These are phyloP conservation scores for Indicator maculatus DNA, from an alignment of 2,113 vertebrate genomes.

Conservation along the genomic window DNA sequence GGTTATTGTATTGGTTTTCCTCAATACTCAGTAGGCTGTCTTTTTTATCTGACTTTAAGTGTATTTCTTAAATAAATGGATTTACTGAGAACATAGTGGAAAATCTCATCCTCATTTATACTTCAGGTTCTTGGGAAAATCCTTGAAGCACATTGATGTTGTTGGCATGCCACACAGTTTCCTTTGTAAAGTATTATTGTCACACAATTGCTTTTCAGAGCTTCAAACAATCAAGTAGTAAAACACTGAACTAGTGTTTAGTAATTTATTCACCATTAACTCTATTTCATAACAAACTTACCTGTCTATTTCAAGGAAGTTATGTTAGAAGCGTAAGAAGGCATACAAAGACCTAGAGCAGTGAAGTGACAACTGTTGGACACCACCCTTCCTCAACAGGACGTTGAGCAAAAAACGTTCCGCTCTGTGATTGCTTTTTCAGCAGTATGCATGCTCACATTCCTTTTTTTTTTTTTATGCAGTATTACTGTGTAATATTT, in stretches of 20 bases:
- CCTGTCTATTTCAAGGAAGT: slow-evolving; percentile 15
- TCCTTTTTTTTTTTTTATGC: not conserved
- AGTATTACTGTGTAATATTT: not conserved
- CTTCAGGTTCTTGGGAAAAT: not conserved
- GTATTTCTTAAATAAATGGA: slow-evolving; percentile 4
- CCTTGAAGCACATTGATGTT: slow-evolving; percentile 24
- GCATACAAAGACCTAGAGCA: slow-evolving; percentile 23
- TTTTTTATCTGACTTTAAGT: not conserved
- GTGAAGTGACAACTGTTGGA: slow-evolving; percentile 51
- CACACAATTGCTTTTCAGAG: slow-evolving; percentile 37
- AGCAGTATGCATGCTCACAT: not conserved
- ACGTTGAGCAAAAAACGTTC: not conserved
- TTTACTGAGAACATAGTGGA: slow-evolving; percentile 19
- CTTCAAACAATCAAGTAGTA: slow-evolving; percentile 27
- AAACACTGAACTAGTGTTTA: slow-evolving; percentile 23
- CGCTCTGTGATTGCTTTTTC: not conserved
- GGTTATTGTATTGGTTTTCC: not conserved
- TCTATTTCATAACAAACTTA: slow-evolving; percentile 12
- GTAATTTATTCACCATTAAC: slow-evolving; percentile 46
- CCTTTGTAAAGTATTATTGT: slow-evolving; percentile 25
- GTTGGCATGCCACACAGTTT: not conserved
- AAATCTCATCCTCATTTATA: slow-evolving; percentile 33
- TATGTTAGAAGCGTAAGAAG: slow-evolving; percentile 15
- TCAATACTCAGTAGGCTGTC: not conserved
- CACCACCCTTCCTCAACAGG: not conserved